Percentiles rank a stretch among this genome's conserved stretches.
Conservation (phyloP, 1,140 invertebrate genomes). For the Orussus abietinus region DNA sequence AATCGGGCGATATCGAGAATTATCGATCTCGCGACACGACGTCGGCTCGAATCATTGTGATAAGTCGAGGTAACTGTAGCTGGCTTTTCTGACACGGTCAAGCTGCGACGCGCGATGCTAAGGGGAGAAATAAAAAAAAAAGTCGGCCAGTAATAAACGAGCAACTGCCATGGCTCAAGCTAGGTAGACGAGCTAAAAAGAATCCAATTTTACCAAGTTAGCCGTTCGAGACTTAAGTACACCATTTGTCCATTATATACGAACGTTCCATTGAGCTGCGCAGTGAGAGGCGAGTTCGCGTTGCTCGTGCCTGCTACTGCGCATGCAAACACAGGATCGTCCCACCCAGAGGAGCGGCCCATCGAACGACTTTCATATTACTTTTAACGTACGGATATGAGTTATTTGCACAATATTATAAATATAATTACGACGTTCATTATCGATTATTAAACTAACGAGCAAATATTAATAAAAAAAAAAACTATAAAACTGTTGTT, state of each 20-base stretch:
- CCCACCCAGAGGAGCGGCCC: too few species aligned
- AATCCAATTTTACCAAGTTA: conserved; percentile 43
- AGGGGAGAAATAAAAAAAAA: conserved; percentile 14
- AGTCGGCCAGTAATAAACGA: conserved; percentile 42
- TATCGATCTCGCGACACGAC: too few species aligned
- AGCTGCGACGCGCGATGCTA: conserved; percentile 36
- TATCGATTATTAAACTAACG: conserved; percentile 41
- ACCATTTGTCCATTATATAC: conserved; percentile 5
- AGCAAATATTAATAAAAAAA: conserved; percentile 41
- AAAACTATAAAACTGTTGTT: conserved; percentile 35
- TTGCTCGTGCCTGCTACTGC: too few species aligned
- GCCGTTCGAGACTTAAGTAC: conserved; percentile 26
- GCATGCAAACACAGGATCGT: too few species aligned
- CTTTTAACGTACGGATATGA: too few species aligned
- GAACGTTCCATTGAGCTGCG: not conserved
- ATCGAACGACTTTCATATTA: too few species aligned
- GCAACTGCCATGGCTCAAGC: conserved; percentile 46
- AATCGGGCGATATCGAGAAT: too few species aligned
- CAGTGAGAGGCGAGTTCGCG: too few species aligned
- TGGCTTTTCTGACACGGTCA: too few species aligned
- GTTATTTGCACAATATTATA: conserved; percentile 50
- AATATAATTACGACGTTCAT: conserved; percentile 41
- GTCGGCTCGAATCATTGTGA: too few species aligned
- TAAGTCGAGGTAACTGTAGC: too few species aligned
- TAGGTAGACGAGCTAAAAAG: conserved; percentile 39